phyloP scores from a whole-genome alignment of 2,888 invertebrate genomes.

The Cephus spinipes region DNA sequence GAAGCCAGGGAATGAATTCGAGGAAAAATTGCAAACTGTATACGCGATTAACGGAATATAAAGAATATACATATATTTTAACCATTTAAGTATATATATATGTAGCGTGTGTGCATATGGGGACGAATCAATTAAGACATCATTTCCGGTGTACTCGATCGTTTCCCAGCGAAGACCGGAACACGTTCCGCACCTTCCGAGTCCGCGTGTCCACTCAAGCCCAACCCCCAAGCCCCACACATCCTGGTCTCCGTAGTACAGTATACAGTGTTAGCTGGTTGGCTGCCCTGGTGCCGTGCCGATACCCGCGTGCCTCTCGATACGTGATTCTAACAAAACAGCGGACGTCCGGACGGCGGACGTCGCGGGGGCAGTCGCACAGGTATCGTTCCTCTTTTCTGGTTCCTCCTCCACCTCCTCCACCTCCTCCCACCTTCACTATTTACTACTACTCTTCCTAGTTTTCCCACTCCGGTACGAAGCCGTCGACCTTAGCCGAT shows the following conservation, averaged over 20 bases:
- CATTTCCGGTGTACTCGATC: constrained; percentile 47
- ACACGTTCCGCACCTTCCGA: constrained; percentile 58
- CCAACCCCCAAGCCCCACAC: constrained; percentile 46
- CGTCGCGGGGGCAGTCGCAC: constrained; percentile 59
- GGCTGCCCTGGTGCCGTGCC: constrained; percentile 4
- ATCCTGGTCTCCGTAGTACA: constrained; percentile 51
- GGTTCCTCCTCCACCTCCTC: constrained; percentile 30
- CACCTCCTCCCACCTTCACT: constrained; percentile 13
- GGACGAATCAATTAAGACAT: constrained; percentile 52
- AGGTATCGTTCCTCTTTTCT: constrained; percentile 63
- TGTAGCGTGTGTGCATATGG: background rate
- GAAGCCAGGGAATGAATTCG: background rate
- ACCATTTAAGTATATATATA: background rate
- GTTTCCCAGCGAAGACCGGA: constrained; percentile 31
- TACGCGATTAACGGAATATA: background rate
- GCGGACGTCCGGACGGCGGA: constrained; percentile 63
- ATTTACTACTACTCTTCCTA: constrained; percentile 23
- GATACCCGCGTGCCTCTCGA: constrained; percentile 39
- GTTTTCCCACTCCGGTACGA: constrained; percentile 27
- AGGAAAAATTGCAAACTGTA: background rate
- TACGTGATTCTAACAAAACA: constrained; percentile 67
- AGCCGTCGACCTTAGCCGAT: background rate
- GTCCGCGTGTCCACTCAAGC: constrained; percentile 53
- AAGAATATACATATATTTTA: background rate
- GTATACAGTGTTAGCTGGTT: background rate